Percentiles rank a stretch among this genome's conserved stretches.
These are phyloP conservation scores for Zaprionus davidi DNA, from an alignment of 1,140 invertebrate species.

Conservation along the genomic window DNA sequence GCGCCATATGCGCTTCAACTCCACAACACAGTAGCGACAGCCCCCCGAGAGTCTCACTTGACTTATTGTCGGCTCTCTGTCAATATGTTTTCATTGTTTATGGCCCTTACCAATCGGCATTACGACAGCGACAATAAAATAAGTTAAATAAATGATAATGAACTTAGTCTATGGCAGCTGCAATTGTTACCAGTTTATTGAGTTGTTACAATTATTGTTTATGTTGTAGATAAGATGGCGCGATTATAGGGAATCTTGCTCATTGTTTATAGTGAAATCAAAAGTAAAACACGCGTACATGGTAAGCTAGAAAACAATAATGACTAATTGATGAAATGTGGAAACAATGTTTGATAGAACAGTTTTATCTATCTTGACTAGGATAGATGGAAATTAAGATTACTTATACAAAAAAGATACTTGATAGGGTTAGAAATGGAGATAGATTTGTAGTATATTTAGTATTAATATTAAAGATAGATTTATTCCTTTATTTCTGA, in stretches of 20 bases:
- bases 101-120: not conserved
- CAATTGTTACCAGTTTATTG: slow-evolving; percentile 6
- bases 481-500: not conserved
- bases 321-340: no score
- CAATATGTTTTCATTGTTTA: slow-evolving; percentile 31
- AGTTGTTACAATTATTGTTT: slow-evolving; percentile 21
- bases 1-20: slow-evolving; percentile 3
- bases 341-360: no score
- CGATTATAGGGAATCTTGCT: not conserved
- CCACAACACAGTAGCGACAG: not conserved
- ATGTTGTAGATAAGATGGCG: slow-evolving; percentile 4
- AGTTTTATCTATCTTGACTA: no score
- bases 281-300: not conserved
- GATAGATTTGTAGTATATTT: no score
- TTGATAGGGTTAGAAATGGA: no score
- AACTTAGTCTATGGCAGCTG: not conserved
- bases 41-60: not conserved
- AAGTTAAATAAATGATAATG: slow-evolving; percentile 28
- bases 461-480: no score
- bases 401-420: no score
- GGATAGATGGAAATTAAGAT: no score
- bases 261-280: slow-evolving; percentile 2
- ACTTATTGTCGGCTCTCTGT: slow-evolving; percentile 4
- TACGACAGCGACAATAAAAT: slow-evolving; percentile 22
- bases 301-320: not conserved